Base-by-base conservation (phyloP, 2,888 invertebrate species). In the Rotaria macrura region DNA sequence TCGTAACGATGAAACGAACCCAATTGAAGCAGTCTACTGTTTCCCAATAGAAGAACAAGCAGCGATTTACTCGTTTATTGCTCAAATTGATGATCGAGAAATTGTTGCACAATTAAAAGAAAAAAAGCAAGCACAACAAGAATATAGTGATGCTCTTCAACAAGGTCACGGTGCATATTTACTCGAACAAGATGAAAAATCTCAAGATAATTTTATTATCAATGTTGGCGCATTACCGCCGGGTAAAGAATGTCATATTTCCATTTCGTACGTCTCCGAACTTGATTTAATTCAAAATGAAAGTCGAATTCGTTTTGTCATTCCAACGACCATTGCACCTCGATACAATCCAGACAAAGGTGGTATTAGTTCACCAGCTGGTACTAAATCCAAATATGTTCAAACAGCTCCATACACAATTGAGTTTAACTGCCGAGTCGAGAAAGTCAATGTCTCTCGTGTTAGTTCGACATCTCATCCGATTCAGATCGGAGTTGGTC, bases 21-120 rank as follows among this genome's bases (percentile, higher is more conserved):
- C 43, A 43, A 89, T 91, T 9, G 91, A 91, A 87, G 91, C 90
- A 23, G 91, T 91, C 88, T 91, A 90, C 88, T 90, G 91, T 40
- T 91, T 91, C 85, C 91, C 91, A 0, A 89, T 91, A 85, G 90
- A 89, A 79, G 91, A 90, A 43, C 88, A 89, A 87, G 91, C 91
- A n/a, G 91, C 90, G 12, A 90, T 91, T 43, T 91, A 90, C 88
- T 91, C 90, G 0, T 91, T 91, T 88, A 91, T 91, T 87, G 91
- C 91, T 5, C 91, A 89, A 88, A 90, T 91, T 87, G 90, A 91
- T 87, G 90, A 89, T 79, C 90, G 90, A 86, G 91, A 91, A 87
- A 89, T 91, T 25, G 88, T 91, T 9, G 55, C 55, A 25, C 55
- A 55, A 55, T 25, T 91, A 85, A 90, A 91, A 87, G 91, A 91